Evolutionary conservation across 2,797 vertebrate species (phyloP).

Genomic region (Euthynnus affinis): DNA sequence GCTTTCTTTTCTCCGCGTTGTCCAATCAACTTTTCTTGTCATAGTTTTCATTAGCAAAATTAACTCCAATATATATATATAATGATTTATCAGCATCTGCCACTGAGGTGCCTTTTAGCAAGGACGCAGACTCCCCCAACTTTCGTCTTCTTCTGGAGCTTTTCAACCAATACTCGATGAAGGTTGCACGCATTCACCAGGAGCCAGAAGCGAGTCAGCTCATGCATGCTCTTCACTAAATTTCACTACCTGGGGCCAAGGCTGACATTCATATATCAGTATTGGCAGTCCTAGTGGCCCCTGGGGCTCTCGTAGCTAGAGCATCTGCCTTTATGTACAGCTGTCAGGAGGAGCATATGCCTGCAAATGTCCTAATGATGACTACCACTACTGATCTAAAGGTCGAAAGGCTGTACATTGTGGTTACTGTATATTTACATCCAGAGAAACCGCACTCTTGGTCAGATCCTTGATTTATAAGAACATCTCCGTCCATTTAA

Average conservation of each 20-base stretch:
- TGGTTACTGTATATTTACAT: conserved; percentile 6
- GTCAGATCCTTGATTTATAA: background rate
- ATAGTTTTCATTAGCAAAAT: background rate
- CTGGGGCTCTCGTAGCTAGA: conserved; percentile 23
- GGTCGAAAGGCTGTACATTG: conserved; percentile 21
- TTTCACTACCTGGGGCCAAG: conserved; percentile 35
- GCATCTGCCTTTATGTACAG: conserved; percentile 59
- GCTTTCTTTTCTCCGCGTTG: too few species aligned
- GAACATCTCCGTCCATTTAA: background rate
- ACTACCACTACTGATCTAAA: conserved; percentile 42
- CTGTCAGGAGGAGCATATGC: conserved; percentile 44
- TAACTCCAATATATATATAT: background rate
- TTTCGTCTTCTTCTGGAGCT: background rate
- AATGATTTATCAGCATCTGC: background rate
- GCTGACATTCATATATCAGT: conserved; percentile 61
- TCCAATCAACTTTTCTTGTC: too few species aligned
- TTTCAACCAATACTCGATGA: background rate
- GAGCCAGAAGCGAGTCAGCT: conserved; percentile 23
- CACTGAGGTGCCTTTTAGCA: background rate
- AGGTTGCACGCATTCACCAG: too few species aligned
- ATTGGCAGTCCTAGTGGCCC: conserved; percentile 32
- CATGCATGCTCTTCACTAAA: conserved; percentile 29
- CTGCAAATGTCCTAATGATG: conserved; percentile 31
- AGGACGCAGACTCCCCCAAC: background rate
- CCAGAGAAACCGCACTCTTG: background rate